Evolutionary conservation across 2,797 vertebrate genomes (phyloP), one percentile per base, ranked within the genome.

Genomic region (Danio kyathit): DNA sequence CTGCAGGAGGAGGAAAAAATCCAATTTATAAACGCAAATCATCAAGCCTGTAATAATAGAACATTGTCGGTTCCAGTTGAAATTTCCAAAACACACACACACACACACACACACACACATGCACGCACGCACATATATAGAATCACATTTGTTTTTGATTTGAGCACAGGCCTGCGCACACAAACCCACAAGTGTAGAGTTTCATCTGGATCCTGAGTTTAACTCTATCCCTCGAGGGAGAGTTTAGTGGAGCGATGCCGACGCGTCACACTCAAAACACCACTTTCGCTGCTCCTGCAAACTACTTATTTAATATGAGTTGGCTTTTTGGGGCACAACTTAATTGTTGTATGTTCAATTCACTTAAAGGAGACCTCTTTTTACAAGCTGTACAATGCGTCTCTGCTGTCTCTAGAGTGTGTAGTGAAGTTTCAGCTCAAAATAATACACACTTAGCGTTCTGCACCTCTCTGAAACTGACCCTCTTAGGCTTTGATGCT

Each of bases 111-210:
- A 7, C 46, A 7, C 46, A 7, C 46, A 84, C 78, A 84, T 76
- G 89, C 70, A 83, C 76, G 89, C 78, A 84, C 76, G 88, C 70
- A 84, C 76, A 89, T 90, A 85, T 86, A 84, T 89, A 89, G 90
- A 89, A 90, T 93, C 92, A 94, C 92, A 96, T 95, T 96, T 96
- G 94, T 86, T 96, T 96, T 93, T 93, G 79, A 96, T 96, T 96
- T 95, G 80, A 92, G 88, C 85, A 89, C 85, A 79, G 69, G 87
- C 88, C 88, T 80, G 76, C 86, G 74, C 85, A 91, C 86, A 91
- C 91, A 88, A 92, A 88, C 84, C 91, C 89, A 91, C 92, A 83
- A 91, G 88, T 89, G 92, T 92, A 87, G 86, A 84, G 85, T 94
- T 94, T 90, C 90, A 89, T 83, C 75, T 85, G 86, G 84, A 48